Evolutionary conservation across 2,797 vertebrate species (phyloP), one percentile per base, ranked within the genome.

Genomic region (Furcifer pardalis): DNA sequence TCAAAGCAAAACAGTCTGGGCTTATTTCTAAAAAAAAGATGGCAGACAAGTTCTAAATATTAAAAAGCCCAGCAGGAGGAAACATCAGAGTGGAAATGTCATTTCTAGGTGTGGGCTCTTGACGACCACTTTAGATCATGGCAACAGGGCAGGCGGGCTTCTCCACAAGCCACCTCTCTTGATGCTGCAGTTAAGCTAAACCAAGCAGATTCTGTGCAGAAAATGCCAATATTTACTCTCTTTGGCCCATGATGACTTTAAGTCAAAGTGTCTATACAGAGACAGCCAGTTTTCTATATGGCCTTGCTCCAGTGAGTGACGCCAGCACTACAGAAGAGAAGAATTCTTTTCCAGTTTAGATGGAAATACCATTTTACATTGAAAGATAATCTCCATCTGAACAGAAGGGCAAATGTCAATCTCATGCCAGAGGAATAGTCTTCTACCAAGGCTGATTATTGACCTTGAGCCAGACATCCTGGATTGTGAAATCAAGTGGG

Each of bases 1-100:
- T 94, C 93, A 94, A 94, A 94, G 91, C 62, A 77, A 91, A 86
- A 89, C 74, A 66, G 90, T 89, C 87, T 87, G 60, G 68, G 86
- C 91, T 89, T 91, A 84, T 89, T 91, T 91, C 88, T 87, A 74
- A 85, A 86, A 82, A 77, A 84, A 59, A 68, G 69, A 72, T 75
- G 84, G 83, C 85, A 83, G 73, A 35, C 66, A 88, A 76, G 73
- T 66, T 91, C 66, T 76, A n/a, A 88, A 90, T 76, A 84, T 25
- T 63, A 71, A 71, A 86, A 40, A 86, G 69, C 25, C 80, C 0
- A 0, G 10, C 2, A 10, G 72, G 68, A 89, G 17, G 78, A 27
- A 30, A 17, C 59, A 87, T 76, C 73, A 12, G 25, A 86, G 44
- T 49, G 7, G 9, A 0, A 0, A 3, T 3, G 21, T 0, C 0